phyloP scores from a whole-genome alignment of 1,140 invertebrate species.

The Argopecten irradians region DNA sequence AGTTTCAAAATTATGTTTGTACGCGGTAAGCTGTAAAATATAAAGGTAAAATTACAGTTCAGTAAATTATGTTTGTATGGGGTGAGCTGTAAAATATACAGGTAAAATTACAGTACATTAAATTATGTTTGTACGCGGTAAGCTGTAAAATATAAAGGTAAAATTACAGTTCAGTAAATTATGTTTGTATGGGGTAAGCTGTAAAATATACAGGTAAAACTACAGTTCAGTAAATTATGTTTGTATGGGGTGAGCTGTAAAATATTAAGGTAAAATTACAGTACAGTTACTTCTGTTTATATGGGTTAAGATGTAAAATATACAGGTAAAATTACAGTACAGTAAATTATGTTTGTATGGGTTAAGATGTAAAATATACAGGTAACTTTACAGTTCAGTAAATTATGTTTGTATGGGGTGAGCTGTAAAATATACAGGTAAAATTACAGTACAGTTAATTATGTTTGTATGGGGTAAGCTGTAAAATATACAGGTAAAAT shows the following conservation, averaged over 20 bases:
- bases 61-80: background rate
- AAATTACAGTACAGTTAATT: background rate
- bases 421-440: background rate
- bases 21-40: background rate
- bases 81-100: background rate
- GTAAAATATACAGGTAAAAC: constrained; percentile 28
- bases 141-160: background rate
- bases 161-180: constrained; percentile 67
- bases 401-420: background rate
- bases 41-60: background rate
- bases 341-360: no score
- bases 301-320: background rate
- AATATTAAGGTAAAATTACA: background rate
- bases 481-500: background rate
- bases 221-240: background rate
- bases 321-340: no score
- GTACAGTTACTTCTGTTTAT: background rate
- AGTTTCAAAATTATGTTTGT: background rate
- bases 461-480: background rate
- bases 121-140: background rate
- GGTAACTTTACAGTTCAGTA: no score
- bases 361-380: no score
- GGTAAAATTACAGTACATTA: background rate
- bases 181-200: constrained; percentile 64
- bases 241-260: background rate